Evolutionary conservation across 2,113 vertebrate genomes (phyloP).

Genomic region (Platanista minor): DNA sequence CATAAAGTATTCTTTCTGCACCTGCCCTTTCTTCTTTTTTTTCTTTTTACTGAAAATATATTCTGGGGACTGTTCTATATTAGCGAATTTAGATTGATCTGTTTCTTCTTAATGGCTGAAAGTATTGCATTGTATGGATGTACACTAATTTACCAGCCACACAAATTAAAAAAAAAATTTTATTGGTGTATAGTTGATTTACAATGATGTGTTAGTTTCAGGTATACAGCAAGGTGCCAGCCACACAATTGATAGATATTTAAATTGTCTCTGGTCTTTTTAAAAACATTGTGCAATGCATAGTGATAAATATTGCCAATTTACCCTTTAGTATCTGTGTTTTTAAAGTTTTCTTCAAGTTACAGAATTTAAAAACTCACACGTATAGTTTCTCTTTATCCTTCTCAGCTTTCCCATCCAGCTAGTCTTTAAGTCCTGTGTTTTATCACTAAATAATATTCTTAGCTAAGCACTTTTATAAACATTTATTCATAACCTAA

Average conservation of each 20-base stretch:
- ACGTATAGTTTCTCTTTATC: neutral
- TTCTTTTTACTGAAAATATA: neutral
- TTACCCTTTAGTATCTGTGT: neutral
- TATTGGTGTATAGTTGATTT: neutral
- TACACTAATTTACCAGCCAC: neutral
- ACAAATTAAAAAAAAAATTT: neutral
- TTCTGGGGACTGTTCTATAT: neutral
- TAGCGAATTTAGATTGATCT: neutral
- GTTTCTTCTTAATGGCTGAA: neutral
- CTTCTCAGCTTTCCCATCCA: neutral
- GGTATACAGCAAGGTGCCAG: neutral
- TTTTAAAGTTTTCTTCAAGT: slow-evolving; percentile 28
- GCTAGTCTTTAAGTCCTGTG: neutral
- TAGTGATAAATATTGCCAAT: slow-evolving; percentile 8
- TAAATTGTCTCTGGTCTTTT: neutral
- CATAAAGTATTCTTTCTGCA: neutral
- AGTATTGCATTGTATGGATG: neutral
- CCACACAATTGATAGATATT: neutral
- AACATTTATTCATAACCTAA: neutral
- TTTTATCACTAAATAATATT: neutral
- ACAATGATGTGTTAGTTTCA: neutral
- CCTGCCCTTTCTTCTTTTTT: neutral
- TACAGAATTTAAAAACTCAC: neutral
- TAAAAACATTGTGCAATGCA: neutral
- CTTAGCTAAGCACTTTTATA: neutral